phyloP scores from a whole-genome alignment of 2,113 vertebrate genomes.

The Salvator merianae region DNA sequence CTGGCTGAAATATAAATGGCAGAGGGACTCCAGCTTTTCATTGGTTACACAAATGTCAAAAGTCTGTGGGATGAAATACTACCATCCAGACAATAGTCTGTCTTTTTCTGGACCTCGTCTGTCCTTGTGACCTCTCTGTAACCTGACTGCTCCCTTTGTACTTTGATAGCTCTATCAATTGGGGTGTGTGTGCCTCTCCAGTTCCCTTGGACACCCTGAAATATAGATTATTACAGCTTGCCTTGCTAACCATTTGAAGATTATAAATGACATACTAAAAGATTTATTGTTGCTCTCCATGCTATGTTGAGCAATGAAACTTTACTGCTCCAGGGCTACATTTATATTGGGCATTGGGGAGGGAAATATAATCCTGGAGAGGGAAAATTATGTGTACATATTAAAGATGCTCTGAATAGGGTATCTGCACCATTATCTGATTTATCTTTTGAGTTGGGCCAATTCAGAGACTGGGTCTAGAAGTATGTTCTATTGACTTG shows the following conservation, averaged over 20 bases:
- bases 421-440: background rate
- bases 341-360: too few species aligned
- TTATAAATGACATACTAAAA: background rate
- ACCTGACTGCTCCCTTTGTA: background rate
- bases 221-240: background rate
- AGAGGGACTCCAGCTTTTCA: background rate
- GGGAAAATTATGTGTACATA: background rate
- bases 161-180: background rate
- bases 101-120: background rate
- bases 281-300: background rate
- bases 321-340: background rate
- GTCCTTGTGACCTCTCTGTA: background rate
- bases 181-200: background rate
- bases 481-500: too few species aligned
- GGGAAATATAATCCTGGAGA: background rate
- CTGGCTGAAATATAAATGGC: slow-evolving; percentile 7
- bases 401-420: background rate
- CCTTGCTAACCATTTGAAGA: background rate
- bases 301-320: background rate
- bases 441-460: too few species aligned
- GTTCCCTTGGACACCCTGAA: background rate
- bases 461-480: too few species aligned
- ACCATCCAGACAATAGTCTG: background rate
- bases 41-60: background rate
- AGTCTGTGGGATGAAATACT: background rate